These are phyloP conservation scores for Spinus pinus DNA, from an alignment of 2,797 vertebrate species.

Conservation along the genomic window DNA sequence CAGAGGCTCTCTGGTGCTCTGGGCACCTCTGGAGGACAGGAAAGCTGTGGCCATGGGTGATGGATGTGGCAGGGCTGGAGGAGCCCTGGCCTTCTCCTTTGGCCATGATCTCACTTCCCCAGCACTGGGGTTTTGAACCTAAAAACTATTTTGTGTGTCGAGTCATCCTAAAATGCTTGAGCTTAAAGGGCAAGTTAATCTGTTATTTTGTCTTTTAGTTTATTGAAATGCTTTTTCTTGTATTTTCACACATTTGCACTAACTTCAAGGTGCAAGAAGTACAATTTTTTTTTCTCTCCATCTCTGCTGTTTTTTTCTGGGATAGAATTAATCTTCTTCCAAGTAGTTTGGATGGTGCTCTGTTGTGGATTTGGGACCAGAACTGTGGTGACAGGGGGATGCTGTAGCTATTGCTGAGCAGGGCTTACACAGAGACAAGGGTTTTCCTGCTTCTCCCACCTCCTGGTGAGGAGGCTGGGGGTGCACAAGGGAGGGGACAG, in stretches of 20 bases:
- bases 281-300: rapidly evolving
- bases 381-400: rapidly evolving
- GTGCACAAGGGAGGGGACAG: neutral
- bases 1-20: neutral
- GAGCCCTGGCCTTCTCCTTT: neutral
- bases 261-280: neutral
- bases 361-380: neutral
- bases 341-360: neutral
- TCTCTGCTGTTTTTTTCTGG: neutral
- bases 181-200: neutral
- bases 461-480: neutral
- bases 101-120: neutral
- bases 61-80: neutral
- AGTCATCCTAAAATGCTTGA: neutral
- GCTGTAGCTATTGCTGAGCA: neutral
- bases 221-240: neutral
- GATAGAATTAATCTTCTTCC: neutral
- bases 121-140: neutral
- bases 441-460: neutral
- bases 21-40: neutral
- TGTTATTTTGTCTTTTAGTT: neutral
- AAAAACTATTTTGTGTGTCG: neutral
- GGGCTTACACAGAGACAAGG: neutral
- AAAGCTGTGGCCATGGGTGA: neutral
- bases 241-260: neutral